Evolutionary conservation across 2,113 vertebrate species (phyloP).

Genomic region (Coptodon bakossiorum): DNA sequence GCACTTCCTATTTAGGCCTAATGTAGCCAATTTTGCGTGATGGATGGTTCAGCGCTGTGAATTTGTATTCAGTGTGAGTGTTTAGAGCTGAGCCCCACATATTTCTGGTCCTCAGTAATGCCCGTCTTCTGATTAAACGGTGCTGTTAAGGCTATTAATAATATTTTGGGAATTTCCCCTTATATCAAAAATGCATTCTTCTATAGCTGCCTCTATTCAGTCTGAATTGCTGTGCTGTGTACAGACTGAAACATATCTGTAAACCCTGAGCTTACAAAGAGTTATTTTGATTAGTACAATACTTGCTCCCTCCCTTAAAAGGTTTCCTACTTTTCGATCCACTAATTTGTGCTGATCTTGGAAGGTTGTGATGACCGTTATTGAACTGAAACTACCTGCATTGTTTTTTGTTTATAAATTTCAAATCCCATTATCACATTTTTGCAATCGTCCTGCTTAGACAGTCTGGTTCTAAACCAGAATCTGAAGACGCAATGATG

Average conservation of each 20-base stretch:
- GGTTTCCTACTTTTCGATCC: neutral
- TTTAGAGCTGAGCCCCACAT: neutral
- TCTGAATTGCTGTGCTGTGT: neutral
- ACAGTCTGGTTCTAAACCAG: neutral
- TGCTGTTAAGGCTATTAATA: neutral
- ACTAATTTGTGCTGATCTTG: neutral
- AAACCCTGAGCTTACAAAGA: neutral
- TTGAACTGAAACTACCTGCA: neutral
- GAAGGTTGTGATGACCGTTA: neutral
- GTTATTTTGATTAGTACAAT: neutral
- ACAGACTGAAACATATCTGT: neutral
- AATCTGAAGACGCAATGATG: neutral
- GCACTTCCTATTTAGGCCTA: neutral
- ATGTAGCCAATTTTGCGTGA: neutral
- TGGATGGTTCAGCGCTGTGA: neutral
- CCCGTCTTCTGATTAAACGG: neutral
- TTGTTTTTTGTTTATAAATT: neutral
- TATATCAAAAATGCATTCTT: neutral
- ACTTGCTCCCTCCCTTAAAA: no score
- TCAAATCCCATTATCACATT: neutral
- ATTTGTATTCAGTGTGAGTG: rapidly evolving
- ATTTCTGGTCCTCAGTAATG: neutral
- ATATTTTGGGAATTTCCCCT: neutral
- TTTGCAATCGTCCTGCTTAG: neutral
- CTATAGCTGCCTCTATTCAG: neutral